Evolutionary conservation across 2,888 invertebrate species (phyloP), one percentile per base, ranked within the genome.

Genomic region (Polylopha cassiicola): DNA sequence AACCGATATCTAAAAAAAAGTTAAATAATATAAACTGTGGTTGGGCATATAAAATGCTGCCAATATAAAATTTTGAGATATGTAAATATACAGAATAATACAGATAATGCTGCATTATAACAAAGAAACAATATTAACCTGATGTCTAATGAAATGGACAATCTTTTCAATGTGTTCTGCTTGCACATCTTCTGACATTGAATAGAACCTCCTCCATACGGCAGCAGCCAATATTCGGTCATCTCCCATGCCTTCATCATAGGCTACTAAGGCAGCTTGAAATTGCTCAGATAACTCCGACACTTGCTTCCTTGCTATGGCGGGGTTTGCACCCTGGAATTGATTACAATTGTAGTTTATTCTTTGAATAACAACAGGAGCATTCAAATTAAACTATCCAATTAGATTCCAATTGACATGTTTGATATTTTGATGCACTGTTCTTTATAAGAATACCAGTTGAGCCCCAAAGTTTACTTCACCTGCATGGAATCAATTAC

Each of bases 191-290:
- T 89, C 77, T n/a, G 72, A 67, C 53, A 87, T 86, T 50, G 88
- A 88, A 56, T 94, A 94, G 65, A 97, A 89, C 47, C 94, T 88
- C 50, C 94, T 88, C 97, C 97, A 97, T 7, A 97, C 56, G 0
- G 95, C 94, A 11, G 89, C 90, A 16, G 97, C 95, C 48, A 97
- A 69, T 3, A 91, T 81, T 55, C 85, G 89, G 64, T 97, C 97
- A 62, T 92, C 90, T 7, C 87, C 86, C 53, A 96, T 72, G 2
- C 96, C 97, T 85, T 97, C 96, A 71, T 97, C 97, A 61, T 96
- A 97, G 1, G 89, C 89, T 43, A 96, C 89, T 7, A 97, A 65
- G 3, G 94, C 90, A 1, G 95, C 95, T 77, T 94, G 92, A 66
- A 97, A 93, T 61, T 95, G 94, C 52, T 93, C 89, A 1, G 91